phyloP scores from a whole-genome alignment of 2,113 vertebrate species.

The Leptobrachium leishanense region DNA sequence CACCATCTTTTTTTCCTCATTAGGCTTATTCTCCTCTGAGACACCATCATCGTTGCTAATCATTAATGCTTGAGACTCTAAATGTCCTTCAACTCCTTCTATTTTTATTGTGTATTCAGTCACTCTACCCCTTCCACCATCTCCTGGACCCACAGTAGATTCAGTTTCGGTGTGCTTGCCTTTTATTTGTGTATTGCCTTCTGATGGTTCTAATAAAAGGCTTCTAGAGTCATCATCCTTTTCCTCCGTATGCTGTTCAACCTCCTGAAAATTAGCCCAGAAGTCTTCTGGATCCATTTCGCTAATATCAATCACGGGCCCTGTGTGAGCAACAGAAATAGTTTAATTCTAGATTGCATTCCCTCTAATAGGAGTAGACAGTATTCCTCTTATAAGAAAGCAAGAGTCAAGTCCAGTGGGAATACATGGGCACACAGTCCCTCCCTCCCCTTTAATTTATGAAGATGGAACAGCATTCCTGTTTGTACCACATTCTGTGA shows the following conservation, averaged over 20 bases:
- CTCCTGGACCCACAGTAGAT: constrained; percentile 3
- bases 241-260: constrained; percentile 51
- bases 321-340: constrained; percentile 57
- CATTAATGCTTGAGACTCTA: too few relatives aligned
- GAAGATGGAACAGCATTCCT: too few relatives aligned
- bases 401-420: too few relatives aligned
- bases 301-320: constrained; percentile 68
- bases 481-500: too few relatives aligned
- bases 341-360: not conserved
- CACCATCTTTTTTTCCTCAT: too few relatives aligned
- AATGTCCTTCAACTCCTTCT: too few relatives aligned
- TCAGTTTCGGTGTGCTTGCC: not conserved
- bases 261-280: constrained; percentile 62
- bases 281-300: constrained; percentile 63
- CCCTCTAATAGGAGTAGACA: too few relatives aligned
- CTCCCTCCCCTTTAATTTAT: too few relatives aligned
- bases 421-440: too few relatives aligned
- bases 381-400: too few relatives aligned
- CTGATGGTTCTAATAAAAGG: not conserved
- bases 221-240: constrained; percentile 23
- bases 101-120: not conserved
- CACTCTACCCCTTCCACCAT: not conserved
- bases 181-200: constrained; percentile 17
- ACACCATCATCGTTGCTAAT: too few relatives aligned
- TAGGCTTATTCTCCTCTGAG: too few relatives aligned